Evolutionary conservation across 2,888 invertebrate species (phyloP).

Genomic region (Anorthoa munda): DNA sequence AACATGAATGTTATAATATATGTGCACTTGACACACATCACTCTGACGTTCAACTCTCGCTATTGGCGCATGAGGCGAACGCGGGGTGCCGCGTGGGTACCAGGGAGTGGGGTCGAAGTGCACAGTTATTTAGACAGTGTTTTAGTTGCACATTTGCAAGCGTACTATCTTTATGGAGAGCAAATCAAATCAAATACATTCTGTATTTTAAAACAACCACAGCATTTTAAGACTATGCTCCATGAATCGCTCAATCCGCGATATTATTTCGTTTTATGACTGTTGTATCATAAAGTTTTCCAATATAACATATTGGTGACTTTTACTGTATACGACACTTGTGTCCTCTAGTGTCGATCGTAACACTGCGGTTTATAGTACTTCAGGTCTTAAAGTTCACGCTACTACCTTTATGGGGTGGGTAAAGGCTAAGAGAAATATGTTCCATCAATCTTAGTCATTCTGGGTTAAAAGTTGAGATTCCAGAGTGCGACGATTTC

Average conservation of each 20-base stretch:
- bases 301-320: conserved; percentile 60
- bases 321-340: conserved; percentile 29
- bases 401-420: conserved; percentile 11
- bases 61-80: no score
- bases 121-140: no score
- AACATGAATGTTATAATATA: no score
- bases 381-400: conserved; percentile 46
- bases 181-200: no score
- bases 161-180: no score
- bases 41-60: no score
- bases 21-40: no score
- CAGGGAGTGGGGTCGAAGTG: no score
- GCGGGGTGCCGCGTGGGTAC: no score
- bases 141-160: no score
- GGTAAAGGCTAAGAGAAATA: conserved; percentile 2
- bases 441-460: background rate
- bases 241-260: conserved; percentile 44
- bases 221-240: conserved; percentile 24
- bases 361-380: conserved; percentile 53
- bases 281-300: conserved; percentile 55
- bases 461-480: conserved; percentile 3
- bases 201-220: conserved; percentile 26
- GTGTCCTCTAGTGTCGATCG: conserved; percentile 35
- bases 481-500: background rate
- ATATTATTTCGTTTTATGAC: conserved; percentile 53